Conservation (phyloP, 2,888 invertebrate species). For the Tinea semifulvella region DNA sequence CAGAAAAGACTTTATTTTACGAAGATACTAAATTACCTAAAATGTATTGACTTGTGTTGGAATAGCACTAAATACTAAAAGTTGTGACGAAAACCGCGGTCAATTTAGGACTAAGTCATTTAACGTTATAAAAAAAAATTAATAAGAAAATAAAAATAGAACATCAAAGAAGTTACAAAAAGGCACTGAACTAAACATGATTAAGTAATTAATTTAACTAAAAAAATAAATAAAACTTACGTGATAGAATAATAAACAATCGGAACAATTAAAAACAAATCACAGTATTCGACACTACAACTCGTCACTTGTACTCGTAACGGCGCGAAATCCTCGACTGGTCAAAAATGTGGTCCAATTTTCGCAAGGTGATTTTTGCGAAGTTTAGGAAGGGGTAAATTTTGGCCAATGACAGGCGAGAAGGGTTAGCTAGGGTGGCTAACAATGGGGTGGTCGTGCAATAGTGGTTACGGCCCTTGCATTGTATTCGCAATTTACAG, state of each 20-base stretch:
- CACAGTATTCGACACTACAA: not conserved
- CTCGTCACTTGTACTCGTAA: too few relatives aligned
- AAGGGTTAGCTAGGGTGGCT: not conserved
- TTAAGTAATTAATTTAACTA: too few relatives aligned
- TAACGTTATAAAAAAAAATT: too few relatives aligned
- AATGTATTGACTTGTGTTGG: too few relatives aligned
- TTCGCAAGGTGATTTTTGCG: slow-evolving; percentile 1
- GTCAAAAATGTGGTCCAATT: not conserved
- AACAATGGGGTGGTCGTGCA: slow-evolving; percentile 9
- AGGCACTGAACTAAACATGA: too few relatives aligned
- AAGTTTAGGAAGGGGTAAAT: not conserved
- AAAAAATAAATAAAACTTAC: not conserved
- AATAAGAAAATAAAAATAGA: too few relatives aligned
- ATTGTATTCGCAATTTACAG: slow-evolving; percentile 8
- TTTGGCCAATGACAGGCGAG: not conserved
- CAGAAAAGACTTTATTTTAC: too few relatives aligned
- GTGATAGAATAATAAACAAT: not conserved
- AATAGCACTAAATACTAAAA: too few relatives aligned
- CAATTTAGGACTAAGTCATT: too few relatives aligned
- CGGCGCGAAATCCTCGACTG: not conserved
- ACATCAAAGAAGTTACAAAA: too few relatives aligned
- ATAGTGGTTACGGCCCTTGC: slow-evolving; percentile 1
- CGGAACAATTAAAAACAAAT: not conserved
- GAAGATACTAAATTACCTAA: too few relatives aligned
- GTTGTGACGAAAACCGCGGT: too few relatives aligned